Conservation (phyloP, 2,888 invertebrate species). For the Drosophila tanythrix region DNA sequence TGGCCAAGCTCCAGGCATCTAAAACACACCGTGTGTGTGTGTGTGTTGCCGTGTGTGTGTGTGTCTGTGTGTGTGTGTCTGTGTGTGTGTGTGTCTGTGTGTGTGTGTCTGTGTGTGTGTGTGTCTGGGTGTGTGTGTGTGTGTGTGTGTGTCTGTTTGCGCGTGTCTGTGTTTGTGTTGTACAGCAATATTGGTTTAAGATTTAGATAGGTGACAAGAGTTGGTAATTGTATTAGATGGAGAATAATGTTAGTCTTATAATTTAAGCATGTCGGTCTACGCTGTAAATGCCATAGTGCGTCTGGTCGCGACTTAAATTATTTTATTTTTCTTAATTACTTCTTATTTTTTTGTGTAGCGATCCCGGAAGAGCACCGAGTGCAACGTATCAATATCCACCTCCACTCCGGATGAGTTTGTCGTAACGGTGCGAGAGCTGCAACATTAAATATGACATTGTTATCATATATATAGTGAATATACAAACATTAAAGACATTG, state of each 20-base stretch:
- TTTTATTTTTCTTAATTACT: background rate
- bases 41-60: no score
- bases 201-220: constrained; percentile 14
- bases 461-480: background rate
- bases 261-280: constrained; percentile 13
- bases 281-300: constrained; percentile 19
- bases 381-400: constrained; percentile 85
- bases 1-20: no score
- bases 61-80: no score
- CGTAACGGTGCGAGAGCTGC: constrained; percentile 74
- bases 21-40: no score
- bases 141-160: background rate
- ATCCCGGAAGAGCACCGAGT: constrained; percentile 84
- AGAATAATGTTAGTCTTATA: constrained; percentile 17
- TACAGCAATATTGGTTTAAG: constrained; percentile 14
- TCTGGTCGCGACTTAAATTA: background rate
- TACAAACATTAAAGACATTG: constrained; percentile 10
- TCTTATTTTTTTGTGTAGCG: constrained; percentile 41
- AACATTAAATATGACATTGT: constrained; percentile 9
- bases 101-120: no score
- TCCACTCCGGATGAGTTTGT: constrained; percentile 80
- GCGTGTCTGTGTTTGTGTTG: background rate
- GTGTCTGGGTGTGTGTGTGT: no score
- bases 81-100: no score
- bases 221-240: constrained; percentile 8